Conservation (phyloP, 1,140 invertebrate species). For the Himalopsyche phryganea region DNA sequence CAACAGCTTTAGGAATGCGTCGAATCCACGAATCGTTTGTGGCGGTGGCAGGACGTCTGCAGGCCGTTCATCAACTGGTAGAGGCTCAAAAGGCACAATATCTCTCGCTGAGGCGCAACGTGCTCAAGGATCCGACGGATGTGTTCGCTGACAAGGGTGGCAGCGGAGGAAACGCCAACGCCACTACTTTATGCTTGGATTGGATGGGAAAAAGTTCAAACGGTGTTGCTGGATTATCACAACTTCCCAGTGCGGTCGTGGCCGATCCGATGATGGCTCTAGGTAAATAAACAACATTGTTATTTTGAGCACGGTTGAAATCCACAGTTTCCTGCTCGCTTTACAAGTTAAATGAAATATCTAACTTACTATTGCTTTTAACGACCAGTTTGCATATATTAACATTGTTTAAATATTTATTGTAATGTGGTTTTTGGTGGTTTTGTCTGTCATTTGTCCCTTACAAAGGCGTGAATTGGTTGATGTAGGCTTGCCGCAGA, state of each 20-base stretch:
- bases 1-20: constrained; percentile 70
- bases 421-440: no score
- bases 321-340: no score
- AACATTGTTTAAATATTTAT: no score
- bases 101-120: constrained; percentile 72
- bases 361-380: no score
- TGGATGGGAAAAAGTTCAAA: constrained; percentile 6
- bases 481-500: no score
- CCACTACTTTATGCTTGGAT: constrained; percentile 4
- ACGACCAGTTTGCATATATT: no score
- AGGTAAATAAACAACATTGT: constrained; percentile 10
- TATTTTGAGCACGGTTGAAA: no score
- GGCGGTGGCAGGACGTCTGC: constrained; percentile 77
- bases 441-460: no score
- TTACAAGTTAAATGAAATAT: no score
- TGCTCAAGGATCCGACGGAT: constrained; percentile 73
- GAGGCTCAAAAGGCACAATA: constrained; percentile 81
- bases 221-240: neutral
- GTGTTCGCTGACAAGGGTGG: constrained; percentile 63
- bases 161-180: neutral
- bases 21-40: constrained; percentile 82
- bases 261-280: constrained; percentile 28
- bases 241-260: constrained; percentile 23
- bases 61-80: constrained; percentile 71
- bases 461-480: no score